These are phyloP conservation scores for Pseudolycoriella hygida DNA, from an alignment of 2,888 invertebrate genomes.

Conservation along the genomic window DNA sequence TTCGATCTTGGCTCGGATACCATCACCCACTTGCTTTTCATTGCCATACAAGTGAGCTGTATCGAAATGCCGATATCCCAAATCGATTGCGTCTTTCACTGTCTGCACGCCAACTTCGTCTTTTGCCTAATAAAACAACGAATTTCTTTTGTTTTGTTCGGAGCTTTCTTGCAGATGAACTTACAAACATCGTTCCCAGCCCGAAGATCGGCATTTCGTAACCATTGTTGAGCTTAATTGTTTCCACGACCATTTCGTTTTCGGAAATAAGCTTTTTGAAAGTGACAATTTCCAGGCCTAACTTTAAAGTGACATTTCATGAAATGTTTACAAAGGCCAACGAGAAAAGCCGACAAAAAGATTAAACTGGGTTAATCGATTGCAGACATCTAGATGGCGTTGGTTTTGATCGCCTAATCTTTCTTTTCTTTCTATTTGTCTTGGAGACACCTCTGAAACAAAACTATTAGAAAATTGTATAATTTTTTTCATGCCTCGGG, in stretches of 20 bases:
- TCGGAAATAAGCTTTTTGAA: not conserved
- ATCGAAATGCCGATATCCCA: conserved; percentile 36
- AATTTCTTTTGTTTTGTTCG: not conserved
- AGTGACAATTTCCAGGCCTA: no score
- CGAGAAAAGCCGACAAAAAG: no score
- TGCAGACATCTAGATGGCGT: no score
- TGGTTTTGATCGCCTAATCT: no score
- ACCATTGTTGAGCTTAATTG: conserved; percentile 37
- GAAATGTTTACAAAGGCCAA: no score
- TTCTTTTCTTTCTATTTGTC: not conserved
- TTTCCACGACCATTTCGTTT: conserved; percentile 17
- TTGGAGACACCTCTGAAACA: not conserved
- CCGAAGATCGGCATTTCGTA: conserved; percentile 41
- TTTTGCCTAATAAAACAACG: not conserved
- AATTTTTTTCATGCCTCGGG: no score
- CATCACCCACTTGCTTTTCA: conserved; percentile 29
- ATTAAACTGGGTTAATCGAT: no score
- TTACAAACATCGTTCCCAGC: conserved; percentile 53
- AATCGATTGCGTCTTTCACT: conserved; percentile 21
- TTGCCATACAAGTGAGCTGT: conserved; percentile 34
- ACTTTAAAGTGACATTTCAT: no score
- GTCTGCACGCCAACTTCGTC: not conserved
- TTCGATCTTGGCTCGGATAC: conserved; percentile 26
- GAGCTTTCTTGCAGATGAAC: not conserved
- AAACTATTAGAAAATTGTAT: not conserved